These are phyloP conservation scores for Poeciliopsis turneri DNA, from an alignment of 2,797 vertebrate genomes.

Conservation along the genomic window DNA sequence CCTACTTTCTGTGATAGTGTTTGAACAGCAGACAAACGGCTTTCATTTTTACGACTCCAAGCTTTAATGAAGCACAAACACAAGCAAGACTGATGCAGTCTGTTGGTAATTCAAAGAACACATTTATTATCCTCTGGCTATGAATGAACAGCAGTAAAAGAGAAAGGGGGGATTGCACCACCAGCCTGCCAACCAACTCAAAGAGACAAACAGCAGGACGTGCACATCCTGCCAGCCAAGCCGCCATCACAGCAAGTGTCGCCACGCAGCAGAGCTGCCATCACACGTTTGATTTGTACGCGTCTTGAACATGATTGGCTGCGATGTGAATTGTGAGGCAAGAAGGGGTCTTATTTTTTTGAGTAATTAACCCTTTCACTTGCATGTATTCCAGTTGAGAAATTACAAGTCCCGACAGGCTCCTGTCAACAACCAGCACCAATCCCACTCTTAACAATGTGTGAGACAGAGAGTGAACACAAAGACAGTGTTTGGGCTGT, in stretches of 20 bases:
- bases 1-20: slow-evolving; percentile 13
- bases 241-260: slow-evolving; percentile 76
- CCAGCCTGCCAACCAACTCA: slow-evolving; percentile 73
- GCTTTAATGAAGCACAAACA: slow-evolving; percentile 50
- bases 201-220: slow-evolving; percentile 80
- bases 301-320: slow-evolving; percentile 58
- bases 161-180: slow-evolving; percentile 37
- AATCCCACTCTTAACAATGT: slow-evolving; percentile 57
- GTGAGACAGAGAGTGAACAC: slow-evolving; percentile 52
- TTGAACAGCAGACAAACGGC: slow-evolving; percentile 21
- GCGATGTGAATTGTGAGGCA: slow-evolving; percentile 49
- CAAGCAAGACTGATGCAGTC: slow-evolving; percentile 49
- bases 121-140: slow-evolving; percentile 67
- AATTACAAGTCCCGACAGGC: slow-evolving; percentile 61
- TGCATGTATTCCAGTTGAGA: slow-evolving; percentile 65
- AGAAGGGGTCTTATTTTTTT: slow-evolving; percentile 65
- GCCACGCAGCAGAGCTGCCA: slow-evolving; percentile 70
- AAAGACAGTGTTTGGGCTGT: slow-evolving; percentile 70
- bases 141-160: slow-evolving; percentile 72
- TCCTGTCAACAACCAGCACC: slow-evolving; percentile 71
- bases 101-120: slow-evolving; percentile 60
- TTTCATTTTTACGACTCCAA: slow-evolving; percentile 36
- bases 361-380: slow-evolving; percentile 78
- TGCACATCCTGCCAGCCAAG: slow-evolving; percentile 70
- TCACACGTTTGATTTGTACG: slow-evolving; percentile 69